A percentile compares a stretch with the other conserved stretches of the same genome.
phyloP scores from a whole-genome alignment of 2,888 invertebrate species.

The Amiota communis region DNA sequence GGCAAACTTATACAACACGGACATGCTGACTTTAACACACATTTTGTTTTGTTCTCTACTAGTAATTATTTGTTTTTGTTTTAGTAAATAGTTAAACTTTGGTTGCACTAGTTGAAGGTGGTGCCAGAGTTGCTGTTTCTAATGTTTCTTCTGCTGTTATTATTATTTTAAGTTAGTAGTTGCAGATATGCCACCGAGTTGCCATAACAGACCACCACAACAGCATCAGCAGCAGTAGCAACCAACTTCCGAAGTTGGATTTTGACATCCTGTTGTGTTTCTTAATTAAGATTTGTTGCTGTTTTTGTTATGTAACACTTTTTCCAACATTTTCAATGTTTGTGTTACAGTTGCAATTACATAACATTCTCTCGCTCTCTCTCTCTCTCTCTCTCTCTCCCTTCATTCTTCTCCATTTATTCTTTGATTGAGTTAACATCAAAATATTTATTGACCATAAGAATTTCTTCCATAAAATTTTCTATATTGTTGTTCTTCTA shows the following conservation, averaged over 20 bases:
- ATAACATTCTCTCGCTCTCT: not conserved
- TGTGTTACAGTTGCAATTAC: not conserved
- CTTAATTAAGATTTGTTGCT: conserved; percentile 13
- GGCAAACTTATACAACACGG: not conserved
- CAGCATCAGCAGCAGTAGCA: no score
- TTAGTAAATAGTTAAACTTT: not conserved
- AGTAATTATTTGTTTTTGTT: no score
- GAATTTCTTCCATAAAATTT: conserved; percentile 5
- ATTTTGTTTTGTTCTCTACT: no score
- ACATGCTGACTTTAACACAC: no score
- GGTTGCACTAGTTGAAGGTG: not conserved
- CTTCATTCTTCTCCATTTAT: no score
- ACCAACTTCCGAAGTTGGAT: not conserved
- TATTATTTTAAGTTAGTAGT: not conserved
- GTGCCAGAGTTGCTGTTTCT: no score
- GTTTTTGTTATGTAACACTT: not conserved
- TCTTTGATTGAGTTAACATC: conserved; percentile 25
- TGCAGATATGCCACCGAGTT: no score
- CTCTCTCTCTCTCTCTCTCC: not conserved
- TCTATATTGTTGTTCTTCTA: no score
- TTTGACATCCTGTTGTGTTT: conserved; percentile 14
- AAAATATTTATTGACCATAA: conserved; percentile 57
- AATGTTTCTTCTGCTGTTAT: conserved; percentile 1
- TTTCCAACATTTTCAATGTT: not conserved
- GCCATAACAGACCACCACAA: no score